These are phyloP conservation scores for Okamejei kenojei DNA, from an alignment of 2,797 vertebrate genomes.

Conservation along the genomic window DNA sequence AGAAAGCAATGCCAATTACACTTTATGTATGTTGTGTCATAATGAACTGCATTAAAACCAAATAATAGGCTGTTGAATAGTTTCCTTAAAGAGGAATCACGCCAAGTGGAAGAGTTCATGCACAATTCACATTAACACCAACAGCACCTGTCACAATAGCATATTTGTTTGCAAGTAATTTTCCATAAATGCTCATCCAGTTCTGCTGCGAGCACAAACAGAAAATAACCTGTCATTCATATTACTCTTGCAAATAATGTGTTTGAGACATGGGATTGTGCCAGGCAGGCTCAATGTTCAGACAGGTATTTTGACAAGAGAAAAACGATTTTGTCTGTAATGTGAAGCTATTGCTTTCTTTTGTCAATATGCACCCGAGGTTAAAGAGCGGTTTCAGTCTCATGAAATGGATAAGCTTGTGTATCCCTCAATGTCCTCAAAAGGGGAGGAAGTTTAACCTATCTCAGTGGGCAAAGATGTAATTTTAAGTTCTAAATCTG, in stretches of 20 bases:
- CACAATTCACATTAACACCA: not conserved
- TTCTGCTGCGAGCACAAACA: not conserved
- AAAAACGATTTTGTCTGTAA: not conserved
- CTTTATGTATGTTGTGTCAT: not conserved
- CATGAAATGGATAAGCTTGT: not conserved
- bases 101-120: not conserved
- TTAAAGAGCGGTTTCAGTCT: not conserved
- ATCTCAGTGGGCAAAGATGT: not conserved
- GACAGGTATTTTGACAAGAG: not conserved
- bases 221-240: not conserved
- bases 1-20: not conserved
- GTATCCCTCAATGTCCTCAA: not conserved
- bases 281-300: conserved; percentile 1
- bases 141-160: too few relatives aligned
- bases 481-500: not conserved
- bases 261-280: not conserved
- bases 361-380: not conserved
- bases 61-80: not conserved
- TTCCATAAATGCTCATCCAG: not conserved
- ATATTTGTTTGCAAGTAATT: not conserved
- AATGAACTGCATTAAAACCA: not conserved
- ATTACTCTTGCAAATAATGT: not conserved
- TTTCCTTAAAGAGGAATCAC: not conserved
- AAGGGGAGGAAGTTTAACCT: not conserved
- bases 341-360: not conserved